Base-by-base conservation (phyloP, 2,113 vertebrate genomes). In the Meles meles region DNA sequence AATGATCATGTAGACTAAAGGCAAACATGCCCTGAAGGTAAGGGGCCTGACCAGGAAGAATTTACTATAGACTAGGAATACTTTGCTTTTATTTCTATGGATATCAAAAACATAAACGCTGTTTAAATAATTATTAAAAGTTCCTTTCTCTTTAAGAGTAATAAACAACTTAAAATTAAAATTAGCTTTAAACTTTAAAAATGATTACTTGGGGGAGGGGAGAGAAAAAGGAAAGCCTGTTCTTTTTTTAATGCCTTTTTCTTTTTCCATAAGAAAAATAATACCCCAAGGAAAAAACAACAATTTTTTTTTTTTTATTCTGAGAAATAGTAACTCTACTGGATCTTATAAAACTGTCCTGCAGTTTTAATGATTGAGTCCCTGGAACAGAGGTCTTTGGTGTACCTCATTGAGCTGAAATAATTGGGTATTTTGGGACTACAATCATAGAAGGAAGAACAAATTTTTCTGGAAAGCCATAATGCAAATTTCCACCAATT, bases 351-450 rank as follows among this genome's bases (percentile, higher is more conserved):
- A 97, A n/a, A n/a, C 17, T 97, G 79, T 94, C 84, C 85, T 76
- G 55, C 6, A 95, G 11, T 94, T 97, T 93, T 92, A 98, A 97
- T 96, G 96, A 98, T n/a, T 94, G 59, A 97, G n/a, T 93, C 71
- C 90, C 44, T 88, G 90, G 86, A 37, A 90, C 59, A 83, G 96
- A 95, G 82, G 65, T 52, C 88, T 97, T 98, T 94, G 67, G 91
- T 97, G 79, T 67, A 90, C 93, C 44, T 94, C 88, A 4, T 79
- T 95, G 76, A 79, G 20, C 47, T 90, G 65, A 97, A 93, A 57
- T 96, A 97, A 96, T 94, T 97, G 86, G 85, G 25, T 91, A 87
- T 93, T 85, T 21, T 96, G 96, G 95, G 89, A 97, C 90, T 95
- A 94, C 8, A 47, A 65, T 63, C 90, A 85, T 44, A 76, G 82